Percentiles rank a stretch among this genome's conserved stretches.
Conservation (phyloP, 2,888 invertebrate genomes). For the Metalampra italica region DNA sequence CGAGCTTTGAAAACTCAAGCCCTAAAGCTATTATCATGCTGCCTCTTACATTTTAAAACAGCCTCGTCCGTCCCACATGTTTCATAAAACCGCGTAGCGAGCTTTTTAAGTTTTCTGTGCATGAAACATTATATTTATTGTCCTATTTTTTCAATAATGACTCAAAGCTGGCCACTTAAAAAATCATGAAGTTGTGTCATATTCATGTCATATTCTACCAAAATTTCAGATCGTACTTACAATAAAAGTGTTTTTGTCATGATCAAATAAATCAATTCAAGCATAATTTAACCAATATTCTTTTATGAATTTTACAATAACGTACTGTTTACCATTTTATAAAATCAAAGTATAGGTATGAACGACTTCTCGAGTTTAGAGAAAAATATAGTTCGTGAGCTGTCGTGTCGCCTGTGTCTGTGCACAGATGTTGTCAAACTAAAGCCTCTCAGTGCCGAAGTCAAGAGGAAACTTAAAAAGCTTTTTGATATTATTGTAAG, state of each 20-base stretch:
- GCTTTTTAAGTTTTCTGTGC: no score
- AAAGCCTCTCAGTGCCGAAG: constrained; percentile 62
- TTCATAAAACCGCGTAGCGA: no score
- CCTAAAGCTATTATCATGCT: no score
- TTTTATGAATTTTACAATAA: neutral
- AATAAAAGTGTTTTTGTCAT: constrained; percentile 18
- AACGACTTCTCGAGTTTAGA: constrained; percentile 64
- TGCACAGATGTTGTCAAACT: constrained; percentile 68
- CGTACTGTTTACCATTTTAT: neutral
- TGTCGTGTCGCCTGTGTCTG: constrained; percentile 67
- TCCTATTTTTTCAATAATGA: neutral
- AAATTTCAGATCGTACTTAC: constrained; percentile 4
- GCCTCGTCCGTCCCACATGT: no score
- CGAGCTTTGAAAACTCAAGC: no score
- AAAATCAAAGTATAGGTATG: constrained; percentile 38
- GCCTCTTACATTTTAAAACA: no score
- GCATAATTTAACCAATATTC: neutral
- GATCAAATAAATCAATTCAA: constrained; percentile 17
- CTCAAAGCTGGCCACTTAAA: neutral
- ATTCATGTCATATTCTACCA: neutral
- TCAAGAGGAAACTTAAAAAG: constrained; percentile 63
- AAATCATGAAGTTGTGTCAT: neutral
- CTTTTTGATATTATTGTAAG: constrained; percentile 63
- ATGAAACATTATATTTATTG: no score
- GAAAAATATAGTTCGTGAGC: constrained; percentile 67